Evolutionary conservation across 2,113 vertebrate species (phyloP), one percentile per base, ranked within the genome.

Genomic region (Dissostichus mawsoni): DNA sequence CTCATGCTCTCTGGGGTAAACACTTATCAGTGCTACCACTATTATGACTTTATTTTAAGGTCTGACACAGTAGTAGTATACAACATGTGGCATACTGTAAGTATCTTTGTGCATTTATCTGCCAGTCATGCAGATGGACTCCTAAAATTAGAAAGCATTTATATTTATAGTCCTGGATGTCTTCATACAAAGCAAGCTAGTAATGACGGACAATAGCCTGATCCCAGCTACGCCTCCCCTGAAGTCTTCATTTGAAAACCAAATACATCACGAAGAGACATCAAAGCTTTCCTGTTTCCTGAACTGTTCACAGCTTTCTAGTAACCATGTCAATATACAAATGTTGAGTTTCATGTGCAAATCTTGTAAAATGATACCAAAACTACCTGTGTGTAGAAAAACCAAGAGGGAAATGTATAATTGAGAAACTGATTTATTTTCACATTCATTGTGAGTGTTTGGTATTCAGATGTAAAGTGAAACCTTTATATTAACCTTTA

Each of bases 1-100:
- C 66, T 83, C 84, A 0, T 93, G 91, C 16, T 72, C 73, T 75
- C 11, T 16, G 8, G 44, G 90, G 92, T 93, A 85, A 88, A 45
- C 9, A 45, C 11, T 63, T 1, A 20, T 20, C 20, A 20, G 20
- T 20, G 20, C 20, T 20, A 20, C 20, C 20, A 20, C 20, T 20
- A 20, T 20, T 20, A 20, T 20, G 20, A 20, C 20, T 20, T 20
- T 20, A 20, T 20, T 20, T 20, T 20, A 20, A 20, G 20, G 20
- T 20, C 20, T 20, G 20, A 20, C 20, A 20, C 20, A 20, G 20
- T 20, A 25, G 25, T 25, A 25, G 25, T 5, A 13, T 23, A 18
- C 58, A 36, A 51, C 57, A 3, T 23, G 81, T 20, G 20, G 20
- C 20, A 20, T 20, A 20, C 20, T 20, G 20, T 20, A 20, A 20